phyloP scores from a whole-genome alignment of 2,113 vertebrate genomes.

The Elaphurus davidianus region DNA sequence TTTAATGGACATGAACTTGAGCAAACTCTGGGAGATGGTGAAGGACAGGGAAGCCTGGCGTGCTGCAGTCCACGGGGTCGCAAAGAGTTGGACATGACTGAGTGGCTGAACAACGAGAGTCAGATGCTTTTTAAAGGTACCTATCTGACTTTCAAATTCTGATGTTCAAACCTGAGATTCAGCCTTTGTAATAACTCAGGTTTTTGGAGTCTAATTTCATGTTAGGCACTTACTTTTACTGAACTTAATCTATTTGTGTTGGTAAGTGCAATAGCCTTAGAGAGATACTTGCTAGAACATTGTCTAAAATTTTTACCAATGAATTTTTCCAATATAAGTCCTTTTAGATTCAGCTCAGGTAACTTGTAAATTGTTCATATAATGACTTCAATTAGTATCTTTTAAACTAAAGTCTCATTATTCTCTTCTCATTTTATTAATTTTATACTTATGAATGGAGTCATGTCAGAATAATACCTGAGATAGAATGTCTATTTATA shows the following conservation, averaged over 20 bases:
- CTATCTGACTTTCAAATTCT: constrained; percentile 41
- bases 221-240: background rate
- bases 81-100: background rate
- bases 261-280: background rate
- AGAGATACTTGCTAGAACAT: background rate
- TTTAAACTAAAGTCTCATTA: background rate
- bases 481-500: background rate
- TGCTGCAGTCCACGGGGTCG: background rate
- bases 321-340: background rate
- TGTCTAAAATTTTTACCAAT: background rate
- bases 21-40: background rate
- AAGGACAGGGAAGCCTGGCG: background rate
- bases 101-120: background rate
- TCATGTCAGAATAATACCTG: background rate
- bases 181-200: constrained; percentile 11
- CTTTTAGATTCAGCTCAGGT: background rate
- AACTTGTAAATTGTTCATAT: background rate
- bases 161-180: constrained; percentile 14
- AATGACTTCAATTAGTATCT: background rate
- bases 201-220: background rate
- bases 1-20: background rate
- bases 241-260: background rate
- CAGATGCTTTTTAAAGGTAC: constrained; percentile 28
- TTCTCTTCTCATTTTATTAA: background rate
- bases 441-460: background rate